Evolutionary conservation across 2,888 invertebrate species (phyloP), one percentile per base, ranked within the genome.

Genomic region (Acronicta psi): DNA sequence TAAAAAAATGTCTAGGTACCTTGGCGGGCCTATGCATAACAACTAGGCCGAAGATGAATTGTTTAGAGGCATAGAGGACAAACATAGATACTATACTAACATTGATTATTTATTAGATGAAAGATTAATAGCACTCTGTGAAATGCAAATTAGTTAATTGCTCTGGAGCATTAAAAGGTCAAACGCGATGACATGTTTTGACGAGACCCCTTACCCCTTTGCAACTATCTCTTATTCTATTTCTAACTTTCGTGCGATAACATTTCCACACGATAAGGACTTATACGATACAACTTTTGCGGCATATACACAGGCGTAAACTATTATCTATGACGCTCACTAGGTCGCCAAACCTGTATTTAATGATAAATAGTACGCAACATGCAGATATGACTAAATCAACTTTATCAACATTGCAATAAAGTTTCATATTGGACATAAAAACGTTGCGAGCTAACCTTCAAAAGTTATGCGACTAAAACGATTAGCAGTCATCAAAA

Each of bases 291-390:
- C 50, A 55, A 60, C 58, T 8, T 42, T 43, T 38, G 34, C 49
- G 43, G 57, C 50, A 72, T 62, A 70, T 52, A 69, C 68, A 73
- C 75, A 68, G 69, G 62, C 73, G 65, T 69, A 75, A 70, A 73
- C 51, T 62, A 72, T 73, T 64, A 76, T 72, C 73, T 59, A 54
- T 77, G 73, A 78, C 75, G 79, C 66, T 67, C 71, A 80, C 78
- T 81, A 77, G 83, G 83, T 85, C 84, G 80, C 80, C 80, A 85
- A 86, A 87, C 86, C 82, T 82, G 88, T 84, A 83, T 82, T 69
- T 63, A 80, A 79, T 79, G 75, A 82, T 79, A 80, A 83, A 84
- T 66, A 78, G 59, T 71, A 71, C 63, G 63, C 59, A 47, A 40
- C 18, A 29, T 60, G 66, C 69, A 17, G 47, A 38, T 49, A 62